phyloP scores from a whole-genome alignment of 2,888 invertebrate species.

The Drosophila borborema region DNA sequence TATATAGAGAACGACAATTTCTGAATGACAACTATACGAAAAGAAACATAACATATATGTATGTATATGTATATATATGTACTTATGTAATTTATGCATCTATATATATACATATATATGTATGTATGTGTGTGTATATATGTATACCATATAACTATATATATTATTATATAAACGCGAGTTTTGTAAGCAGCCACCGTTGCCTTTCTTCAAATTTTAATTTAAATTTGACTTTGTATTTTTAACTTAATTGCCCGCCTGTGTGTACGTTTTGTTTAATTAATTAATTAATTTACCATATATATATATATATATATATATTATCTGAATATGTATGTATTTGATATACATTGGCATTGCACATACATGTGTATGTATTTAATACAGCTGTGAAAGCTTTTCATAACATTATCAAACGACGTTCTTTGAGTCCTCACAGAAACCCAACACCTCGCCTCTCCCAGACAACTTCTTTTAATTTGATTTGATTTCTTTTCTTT shows the following conservation, averaged over 20 bases:
- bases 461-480: background rate
- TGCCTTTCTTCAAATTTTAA: conserved; percentile 65
- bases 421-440: conserved; percentile 4
- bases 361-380: conserved; percentile 27
- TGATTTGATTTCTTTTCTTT: background rate
- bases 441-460: background rate
- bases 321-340: conserved; percentile 44
- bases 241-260: conserved; percentile 40
- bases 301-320: conserved; percentile 10
- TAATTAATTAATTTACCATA: conserved; percentile 43
- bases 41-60: background rate
- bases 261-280: conserved; percentile 39
- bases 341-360: conserved; percentile 55
- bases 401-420: background rate
- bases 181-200: conserved; percentile 72
- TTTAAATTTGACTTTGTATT: conserved; percentile 43
- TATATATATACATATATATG: conserved; percentile 21
- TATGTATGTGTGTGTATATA: conserved; percentile 15
- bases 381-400: conserved; percentile 36
- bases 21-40: conserved; percentile 38
- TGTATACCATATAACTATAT: conserved; percentile 37
- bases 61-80: conserved; percentile 9
- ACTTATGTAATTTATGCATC: conserved; percentile 21
- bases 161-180: conserved; percentile 33
- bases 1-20: conserved; percentile 27